Base-by-base conservation (phyloP, 2,797 vertebrate species). In the Esox masquinongy region DNA sequence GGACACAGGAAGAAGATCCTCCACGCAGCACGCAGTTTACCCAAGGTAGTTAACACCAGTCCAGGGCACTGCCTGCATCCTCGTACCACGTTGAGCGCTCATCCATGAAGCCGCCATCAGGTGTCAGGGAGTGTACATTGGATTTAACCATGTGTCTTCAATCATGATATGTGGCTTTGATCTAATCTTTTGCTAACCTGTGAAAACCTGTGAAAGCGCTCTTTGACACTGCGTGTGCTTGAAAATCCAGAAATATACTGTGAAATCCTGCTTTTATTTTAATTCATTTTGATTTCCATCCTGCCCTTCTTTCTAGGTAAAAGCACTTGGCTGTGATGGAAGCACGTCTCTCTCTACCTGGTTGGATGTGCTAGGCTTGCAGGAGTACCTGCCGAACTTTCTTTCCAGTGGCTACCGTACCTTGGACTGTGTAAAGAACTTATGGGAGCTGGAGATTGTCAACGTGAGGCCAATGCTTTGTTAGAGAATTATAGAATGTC, bases 401-500 rank as follows among this genome's bases (percentile, higher is more conserved):
- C 93, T 98, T 73, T 94, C 97, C 0, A 98, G 96, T 2, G 98
- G 98, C 81, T 99, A 99, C 90, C 96, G 96, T 85, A 97, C 97
- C 19, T 94, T 99, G 0, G 97, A 99, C 90, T 96, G 95, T 83
- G 97, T 99, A 73, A 98, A 97, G 89, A 99, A 97, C 93, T 95
- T 99, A 87, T 99, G 98, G 98, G 98, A 99, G 90, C 93, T 99
- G 73, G 98, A 99, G 91, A 96, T 99, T 24, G 95, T 99, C 72
- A 99, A 99, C 0, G 98, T 99, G 92, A 96, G 96, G 79, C 50
- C 34, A 39, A 19, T 43, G 68, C 43, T 69, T 22, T 47, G 36
- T 69, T 70, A 50, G 43, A 89, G 86, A 91, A 85, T 92, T 84
- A 90, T 87, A 68, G 77, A 69, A 31, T 61, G 75, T 87, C 83